These are phyloP conservation scores for Sycophila sp. DNA, from an alignment of 1,140 invertebrate genomes.

Conservation along the genomic window DNA sequence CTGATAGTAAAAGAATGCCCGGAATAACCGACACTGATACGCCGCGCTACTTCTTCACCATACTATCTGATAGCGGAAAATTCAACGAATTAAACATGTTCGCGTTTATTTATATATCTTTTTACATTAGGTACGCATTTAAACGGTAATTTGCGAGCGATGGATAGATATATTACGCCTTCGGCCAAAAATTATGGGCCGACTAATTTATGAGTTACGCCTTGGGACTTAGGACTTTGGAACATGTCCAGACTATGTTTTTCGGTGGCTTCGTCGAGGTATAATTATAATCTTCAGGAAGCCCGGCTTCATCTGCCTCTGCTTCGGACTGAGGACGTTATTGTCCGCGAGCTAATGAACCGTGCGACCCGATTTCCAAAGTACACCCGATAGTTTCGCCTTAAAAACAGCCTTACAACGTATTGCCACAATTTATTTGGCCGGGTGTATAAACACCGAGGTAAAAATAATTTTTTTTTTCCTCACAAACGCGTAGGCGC, in stretches of 20 bases:
- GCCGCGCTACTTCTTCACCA: too few relatives aligned
- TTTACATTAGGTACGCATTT: too few relatives aligned
- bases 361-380: too few relatives aligned
- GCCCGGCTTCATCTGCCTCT: not conserved
- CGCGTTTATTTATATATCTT: too few relatives aligned
- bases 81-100: too few relatives aligned
- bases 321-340: not conserved
- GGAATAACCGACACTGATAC: too few relatives aligned
- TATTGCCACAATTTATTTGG: too few relatives aligned
- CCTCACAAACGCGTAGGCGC: not conserved
- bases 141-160: too few relatives aligned
- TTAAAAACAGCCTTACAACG: too few relatives aligned
- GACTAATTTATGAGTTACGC: conserved; percentile 18
- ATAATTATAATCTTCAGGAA: conserved; percentile 20
- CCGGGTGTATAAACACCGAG: not conserved
- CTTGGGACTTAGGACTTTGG: conserved; percentile 23
- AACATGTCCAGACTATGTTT: not conserved
- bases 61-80: too few relatives aligned
- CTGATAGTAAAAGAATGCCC: too few relatives aligned
- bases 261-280: not conserved
- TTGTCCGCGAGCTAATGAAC: not conserved
- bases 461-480: conserved; percentile 1
- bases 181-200: conserved; percentile 18
- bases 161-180: conserved; percentile 8
- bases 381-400: too few relatives aligned